phyloP scores from a whole-genome alignment of 2,888 invertebrate genomes.

The Spicauda simplicius region DNA sequence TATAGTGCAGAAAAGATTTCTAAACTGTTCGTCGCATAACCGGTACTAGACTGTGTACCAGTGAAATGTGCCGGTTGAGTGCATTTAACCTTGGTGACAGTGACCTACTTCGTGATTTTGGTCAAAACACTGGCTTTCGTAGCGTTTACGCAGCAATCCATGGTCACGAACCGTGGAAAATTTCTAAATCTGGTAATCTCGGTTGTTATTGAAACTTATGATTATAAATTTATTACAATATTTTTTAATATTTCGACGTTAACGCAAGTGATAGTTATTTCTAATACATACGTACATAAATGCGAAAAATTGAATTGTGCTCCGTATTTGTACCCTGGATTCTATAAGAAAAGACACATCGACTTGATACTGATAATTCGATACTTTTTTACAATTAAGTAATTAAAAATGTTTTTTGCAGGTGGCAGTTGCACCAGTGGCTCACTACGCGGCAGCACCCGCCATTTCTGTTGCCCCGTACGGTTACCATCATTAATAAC shows the following conservation, averaged over 20 bases:
- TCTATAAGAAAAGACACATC: no score
- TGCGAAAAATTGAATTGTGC: no score
- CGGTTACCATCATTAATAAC: slow-evolving; percentile 47
- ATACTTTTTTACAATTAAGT: neutral
- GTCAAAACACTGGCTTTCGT: slow-evolving; percentile 27
- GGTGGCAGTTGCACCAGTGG: slow-evolving; percentile 62
- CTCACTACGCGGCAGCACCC: slow-evolving; percentile 69
- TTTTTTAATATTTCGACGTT: no score
- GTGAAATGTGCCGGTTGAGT: slow-evolving; percentile 50
- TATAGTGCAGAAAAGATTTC: no score
- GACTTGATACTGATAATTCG: no score
- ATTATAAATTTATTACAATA: no score
- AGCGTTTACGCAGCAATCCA: slow-evolving; percentile 33
- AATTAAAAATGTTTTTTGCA: slow-evolving; percentile 23
- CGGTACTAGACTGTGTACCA: neutral
- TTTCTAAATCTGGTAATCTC: slow-evolving; percentile 9
- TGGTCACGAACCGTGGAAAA: slow-evolving; percentile 15
- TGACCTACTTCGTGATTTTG: slow-evolving; percentile 29
- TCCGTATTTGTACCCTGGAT: no score
- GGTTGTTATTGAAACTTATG: no score
- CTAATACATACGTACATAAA: no score
- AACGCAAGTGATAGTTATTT: no score
- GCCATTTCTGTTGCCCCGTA: slow-evolving; percentile 68
- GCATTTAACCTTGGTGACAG: slow-evolving; percentile 47
- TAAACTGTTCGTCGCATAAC: neutral